These are phyloP conservation scores for Zonotrichia albicollis DNA, from an alignment of 2,797 vertebrate species.

Conservation along the genomic window DNA sequence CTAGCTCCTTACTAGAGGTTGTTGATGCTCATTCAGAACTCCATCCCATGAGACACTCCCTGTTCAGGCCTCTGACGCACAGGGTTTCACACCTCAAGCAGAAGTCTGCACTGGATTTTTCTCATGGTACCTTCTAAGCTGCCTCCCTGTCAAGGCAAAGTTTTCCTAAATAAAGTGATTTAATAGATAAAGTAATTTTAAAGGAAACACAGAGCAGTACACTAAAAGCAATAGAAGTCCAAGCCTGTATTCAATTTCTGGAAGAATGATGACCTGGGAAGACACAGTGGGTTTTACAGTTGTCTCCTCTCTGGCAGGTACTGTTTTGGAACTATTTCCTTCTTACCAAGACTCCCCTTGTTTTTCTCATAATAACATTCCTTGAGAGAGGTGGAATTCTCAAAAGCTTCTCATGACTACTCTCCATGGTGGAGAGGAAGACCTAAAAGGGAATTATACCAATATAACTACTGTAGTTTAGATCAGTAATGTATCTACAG, in stretches of 20 bases:
- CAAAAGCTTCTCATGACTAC: neutral
- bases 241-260: neutral
- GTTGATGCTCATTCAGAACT: neutral
- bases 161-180: neutral
- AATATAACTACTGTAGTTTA: neutral
- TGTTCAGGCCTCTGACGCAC: neutral
- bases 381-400: neutral
- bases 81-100: neutral
- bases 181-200: neutral
- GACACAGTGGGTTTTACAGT: neutral
- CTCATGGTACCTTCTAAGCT: neutral
- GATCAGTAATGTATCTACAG: neutral
- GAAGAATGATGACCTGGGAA: neutral
- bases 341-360: neutral
- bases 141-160: neutral
- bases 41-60: rapidly evolving
- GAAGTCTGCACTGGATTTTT: neutral
- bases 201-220: neutral
- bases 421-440: neutral
- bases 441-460: neutral
- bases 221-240: neutral
- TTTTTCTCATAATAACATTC: neutral
- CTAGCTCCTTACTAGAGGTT: neutral
- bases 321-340: neutral
- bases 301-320: neutral